Conservation (phyloP, 2,113 vertebrate species). For the Lepus americanus region DNA sequence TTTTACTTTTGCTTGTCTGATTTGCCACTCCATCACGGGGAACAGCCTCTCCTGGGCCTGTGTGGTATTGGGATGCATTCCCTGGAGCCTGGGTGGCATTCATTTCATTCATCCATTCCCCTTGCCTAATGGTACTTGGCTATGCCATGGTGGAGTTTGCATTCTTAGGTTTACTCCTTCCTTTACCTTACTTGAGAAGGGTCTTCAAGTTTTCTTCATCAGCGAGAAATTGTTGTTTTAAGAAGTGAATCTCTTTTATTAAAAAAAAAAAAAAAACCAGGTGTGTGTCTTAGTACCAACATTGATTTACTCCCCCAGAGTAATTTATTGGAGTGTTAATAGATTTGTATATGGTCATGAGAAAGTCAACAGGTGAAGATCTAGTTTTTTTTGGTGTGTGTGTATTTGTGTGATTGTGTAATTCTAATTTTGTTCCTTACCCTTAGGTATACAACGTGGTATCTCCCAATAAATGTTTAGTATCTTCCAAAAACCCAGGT, state of each 20-base stretch:
- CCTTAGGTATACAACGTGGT: not conserved
- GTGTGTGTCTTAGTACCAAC: slow-evolving; percentile 57
- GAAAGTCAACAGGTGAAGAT: not conserved
- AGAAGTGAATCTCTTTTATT: slow-evolving; percentile 59
- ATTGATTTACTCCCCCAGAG: slow-evolving; percentile 16
- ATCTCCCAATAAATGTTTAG: not conserved
- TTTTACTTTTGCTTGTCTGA: not conserved
- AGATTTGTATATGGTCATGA: not conserved
- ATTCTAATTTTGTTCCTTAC: slow-evolving; percentile 23
- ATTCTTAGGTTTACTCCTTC: slow-evolving; percentile 75
- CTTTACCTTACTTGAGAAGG: slow-evolving; percentile 17
- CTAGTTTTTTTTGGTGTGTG: not conserved
- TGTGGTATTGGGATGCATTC: slow-evolving; percentile 11
- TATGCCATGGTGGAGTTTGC: slow-evolving; percentile 69
- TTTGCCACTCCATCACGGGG: not conserved
- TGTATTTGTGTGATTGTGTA: not conserved
- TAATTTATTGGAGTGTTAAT: not conserved
- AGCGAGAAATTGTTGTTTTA: slow-evolving; percentile 56
- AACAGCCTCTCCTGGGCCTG: not conserved
- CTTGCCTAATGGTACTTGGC: slow-evolving; percentile 68
- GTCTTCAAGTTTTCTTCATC: slow-evolving; percentile 59
- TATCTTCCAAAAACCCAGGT: not conserved
- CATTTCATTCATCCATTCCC: slow-evolving; percentile 68
- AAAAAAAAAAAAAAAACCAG: not conserved
- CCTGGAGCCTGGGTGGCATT: slow-evolving; percentile 68